Conservation (phyloP, 2,797 vertebrate genomes). For the Lacerta viridis region DNA sequence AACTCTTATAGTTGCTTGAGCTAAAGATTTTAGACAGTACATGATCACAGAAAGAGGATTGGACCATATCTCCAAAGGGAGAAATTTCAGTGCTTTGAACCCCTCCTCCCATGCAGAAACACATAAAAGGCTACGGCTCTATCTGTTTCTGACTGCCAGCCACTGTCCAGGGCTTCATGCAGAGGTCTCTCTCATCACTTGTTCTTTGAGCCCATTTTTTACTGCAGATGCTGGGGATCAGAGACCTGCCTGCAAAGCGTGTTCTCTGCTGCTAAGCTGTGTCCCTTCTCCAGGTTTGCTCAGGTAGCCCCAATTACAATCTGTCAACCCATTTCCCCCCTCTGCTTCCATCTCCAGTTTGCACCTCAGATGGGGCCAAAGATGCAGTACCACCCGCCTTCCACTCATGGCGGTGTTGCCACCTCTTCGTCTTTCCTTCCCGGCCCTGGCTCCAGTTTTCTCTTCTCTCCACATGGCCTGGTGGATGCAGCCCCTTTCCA, state of each 20-base stretch:
- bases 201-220: neutral
- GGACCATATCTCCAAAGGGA: neutral
- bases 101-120: neutral
- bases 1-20: neutral
- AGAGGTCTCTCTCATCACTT: neutral
- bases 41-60: neutral
- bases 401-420: conserved; percentile 80
- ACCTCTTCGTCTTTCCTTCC: conserved; percentile 82
- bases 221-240: neutral
- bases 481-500: conserved; percentile 80
- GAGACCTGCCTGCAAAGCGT: neutral
- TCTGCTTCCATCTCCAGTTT: conserved; percentile 77
- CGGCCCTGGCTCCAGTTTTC: conserved; percentile 81
- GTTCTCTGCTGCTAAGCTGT: neutral
- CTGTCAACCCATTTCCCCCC: neutral
- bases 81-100: neutral
- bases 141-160: neutral
- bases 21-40: neutral
- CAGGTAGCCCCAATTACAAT: neutral
- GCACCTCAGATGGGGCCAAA: conserved; percentile 85
- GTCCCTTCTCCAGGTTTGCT: neutral
- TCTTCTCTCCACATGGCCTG: conserved; percentile 83
- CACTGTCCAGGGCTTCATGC: neutral
- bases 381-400: conserved; percentile 86
- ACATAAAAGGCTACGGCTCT: neutral